Evolutionary conservation across 2,797 vertebrate species (phyloP).

Genomic region (Gymnothorax javanicus): DNA sequence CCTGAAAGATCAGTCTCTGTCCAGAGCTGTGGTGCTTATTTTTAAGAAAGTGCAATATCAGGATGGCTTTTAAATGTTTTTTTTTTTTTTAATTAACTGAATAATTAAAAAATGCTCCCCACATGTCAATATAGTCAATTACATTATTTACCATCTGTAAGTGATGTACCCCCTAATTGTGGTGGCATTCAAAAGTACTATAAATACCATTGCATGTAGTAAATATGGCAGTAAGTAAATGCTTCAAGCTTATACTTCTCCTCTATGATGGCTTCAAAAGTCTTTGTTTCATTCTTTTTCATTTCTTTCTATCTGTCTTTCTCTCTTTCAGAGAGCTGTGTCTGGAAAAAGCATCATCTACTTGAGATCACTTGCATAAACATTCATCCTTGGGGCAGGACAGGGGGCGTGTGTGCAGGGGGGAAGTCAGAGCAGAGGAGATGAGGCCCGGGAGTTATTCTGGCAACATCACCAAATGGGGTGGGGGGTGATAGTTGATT

Average conservation of each 20-base stretch:
- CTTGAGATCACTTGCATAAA: slow-evolving; percentile 72
- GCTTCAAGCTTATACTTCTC: too few relatives aligned
- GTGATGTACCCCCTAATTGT: background rate
- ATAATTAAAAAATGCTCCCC: background rate
- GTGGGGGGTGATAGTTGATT: slow-evolving; percentile 40
- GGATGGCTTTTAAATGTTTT: background rate
- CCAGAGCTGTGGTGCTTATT: background rate
- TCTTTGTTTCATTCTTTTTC: background rate
- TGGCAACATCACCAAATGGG: slow-evolving; percentile 24
- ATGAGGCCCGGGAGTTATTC: slow-evolving; percentile 35
- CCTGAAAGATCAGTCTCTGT: background rate
- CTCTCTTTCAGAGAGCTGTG: slow-evolving; percentile 54
- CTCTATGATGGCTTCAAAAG: too few relatives aligned
- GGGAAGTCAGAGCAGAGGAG: slow-evolving; percentile 33
- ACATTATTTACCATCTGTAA: too few relatives aligned
- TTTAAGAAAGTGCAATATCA: background rate
- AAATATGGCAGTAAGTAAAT: too few relatives aligned
- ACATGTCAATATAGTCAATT: background rate
- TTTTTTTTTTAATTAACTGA: background rate
- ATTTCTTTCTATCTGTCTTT: slow-evolving; percentile 52
- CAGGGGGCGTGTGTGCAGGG: slow-evolving; percentile 27
- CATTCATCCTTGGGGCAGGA: slow-evolving; percentile 58
- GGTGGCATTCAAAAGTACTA: too few relatives aligned
- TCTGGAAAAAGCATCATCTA: slow-evolving; percentile 77
- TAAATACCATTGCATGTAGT: too few relatives aligned